A percentile compares a stretch with the other conserved stretches of the same genome.
phyloP scores from a whole-genome alignment of 1,140 invertebrate species.

The Bombus balteatus region DNA sequence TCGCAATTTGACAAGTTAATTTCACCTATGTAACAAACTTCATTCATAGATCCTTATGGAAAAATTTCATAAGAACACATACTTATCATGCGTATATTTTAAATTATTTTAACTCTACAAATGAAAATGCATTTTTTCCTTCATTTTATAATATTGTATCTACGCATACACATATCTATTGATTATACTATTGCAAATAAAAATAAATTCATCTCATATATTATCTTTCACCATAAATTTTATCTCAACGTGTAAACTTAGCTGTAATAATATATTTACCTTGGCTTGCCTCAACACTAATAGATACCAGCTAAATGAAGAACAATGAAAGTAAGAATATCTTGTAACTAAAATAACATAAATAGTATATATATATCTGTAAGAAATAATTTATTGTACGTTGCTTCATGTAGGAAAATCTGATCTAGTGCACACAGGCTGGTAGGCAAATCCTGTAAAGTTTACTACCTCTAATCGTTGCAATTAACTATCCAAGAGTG shows the following conservation, averaged over 20 bases:
- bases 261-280: background rate
- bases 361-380: background rate
- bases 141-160: no score
- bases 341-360: background rate
- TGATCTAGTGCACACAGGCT: background rate
- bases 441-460: background rate
- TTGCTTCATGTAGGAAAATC: background rate
- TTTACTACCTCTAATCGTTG: conserved; percentile 5
- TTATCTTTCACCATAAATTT: background rate
- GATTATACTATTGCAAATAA: no score
- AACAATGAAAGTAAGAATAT: background rate
- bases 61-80: no score
- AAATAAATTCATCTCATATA: no score
- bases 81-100: no score
- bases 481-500: conserved; percentile 37
- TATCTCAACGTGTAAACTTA: background rate
- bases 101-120: no score
- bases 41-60: no score
- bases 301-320: background rate
- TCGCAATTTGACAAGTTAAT: no score
- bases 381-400: background rate
- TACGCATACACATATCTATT: no score
- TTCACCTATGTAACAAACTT: no score
- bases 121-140: no score
- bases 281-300: background rate